Evolutionary conservation across 2,797 vertebrate genomes (phyloP), one percentile per base, ranked within the genome.

Genomic region (Centroberyx gerrardi): DNA sequence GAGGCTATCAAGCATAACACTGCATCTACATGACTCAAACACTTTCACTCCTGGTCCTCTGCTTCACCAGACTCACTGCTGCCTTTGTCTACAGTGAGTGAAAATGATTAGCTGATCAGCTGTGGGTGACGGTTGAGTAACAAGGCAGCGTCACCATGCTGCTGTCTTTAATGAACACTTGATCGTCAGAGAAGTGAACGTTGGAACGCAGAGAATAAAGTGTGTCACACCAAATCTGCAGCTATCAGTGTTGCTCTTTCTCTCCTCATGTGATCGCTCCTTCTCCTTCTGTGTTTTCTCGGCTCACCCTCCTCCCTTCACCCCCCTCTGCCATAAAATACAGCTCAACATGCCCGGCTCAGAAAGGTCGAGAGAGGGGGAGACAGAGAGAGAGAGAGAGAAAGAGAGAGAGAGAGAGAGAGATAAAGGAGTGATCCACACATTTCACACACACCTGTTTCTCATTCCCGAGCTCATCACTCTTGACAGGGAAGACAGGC

Each of bases 371-470:
- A 51, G 64, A 48, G 58, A 65, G 63, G 31, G 17, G 6, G 18
- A 22, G 22, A 22, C 22, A 22, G 22, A 22, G 22, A 22, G 22
- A 31, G 15, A 65, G 36, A 38, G 59, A 18, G 4, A 27, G 46
- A 28, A 52, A 14, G 8, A 40, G 33, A 51, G n/a, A 29, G 68
- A 29, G 74, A 29, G 72, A 15, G 65, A 71, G 80, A 66, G 51
- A 84, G 82, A 87, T 87, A 92, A 90, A 87, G 89, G 64, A 78
- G 81, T 38, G 88, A 90, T 86, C 72, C 33, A 44, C 72, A 69
- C 78, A 75, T 87, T 88, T 90, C 80, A 79, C 85, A 73, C 88
- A 92, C 94, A 94, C 93, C 93, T 95, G 94, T 94, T 94, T 94
- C 85, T 93, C 90, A 94, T 94, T 95, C 75, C 68, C 51, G 17